These are phyloP conservation scores for Solea solea DNA, from an alignment of 2,113 vertebrate species.

Conservation along the genomic window DNA sequence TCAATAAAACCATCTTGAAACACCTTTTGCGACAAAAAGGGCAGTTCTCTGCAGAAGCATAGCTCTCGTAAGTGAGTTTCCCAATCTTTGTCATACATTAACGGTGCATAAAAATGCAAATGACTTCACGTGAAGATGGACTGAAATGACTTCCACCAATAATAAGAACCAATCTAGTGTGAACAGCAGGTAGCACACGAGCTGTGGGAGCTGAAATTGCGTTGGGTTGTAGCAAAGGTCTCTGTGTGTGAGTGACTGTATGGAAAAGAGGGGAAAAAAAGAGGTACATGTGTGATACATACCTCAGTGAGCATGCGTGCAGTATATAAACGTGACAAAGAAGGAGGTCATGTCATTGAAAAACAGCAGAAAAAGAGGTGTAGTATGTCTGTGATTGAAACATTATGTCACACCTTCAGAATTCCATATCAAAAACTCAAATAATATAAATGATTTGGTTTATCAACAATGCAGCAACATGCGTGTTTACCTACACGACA, in stretches of 20 bases:
- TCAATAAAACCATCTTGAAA: constrained; percentile 38
- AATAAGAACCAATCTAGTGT: constrained; percentile 44
- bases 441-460: too few species aligned
- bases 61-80: constrained; percentile 16
- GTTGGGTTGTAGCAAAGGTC: constrained; percentile 1
- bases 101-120: constrained; percentile 54
- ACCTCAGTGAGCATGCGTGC: too few species aligned
- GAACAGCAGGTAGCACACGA: constrained; percentile 33
- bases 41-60: too few species aligned
- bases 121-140: constrained; percentile 5
- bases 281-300: constrained; percentile 8
- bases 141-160: neutral
- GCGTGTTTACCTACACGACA: too few species aligned
- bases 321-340: neutral
- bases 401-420: too few species aligned
- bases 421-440: too few species aligned
- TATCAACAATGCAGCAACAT: too few species aligned
- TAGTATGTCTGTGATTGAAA: too few species aligned
- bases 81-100: constrained; percentile 41
- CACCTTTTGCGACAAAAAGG: constrained; percentile 26
- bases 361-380: neutral
- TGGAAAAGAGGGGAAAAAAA: neutral
- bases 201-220: constrained; percentile 30
- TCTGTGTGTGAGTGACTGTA: neutral
- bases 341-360: neutral